Evolutionary conservation across 2,113 vertebrate species (phyloP).

Genomic region (Euleptes europaea): DNA sequence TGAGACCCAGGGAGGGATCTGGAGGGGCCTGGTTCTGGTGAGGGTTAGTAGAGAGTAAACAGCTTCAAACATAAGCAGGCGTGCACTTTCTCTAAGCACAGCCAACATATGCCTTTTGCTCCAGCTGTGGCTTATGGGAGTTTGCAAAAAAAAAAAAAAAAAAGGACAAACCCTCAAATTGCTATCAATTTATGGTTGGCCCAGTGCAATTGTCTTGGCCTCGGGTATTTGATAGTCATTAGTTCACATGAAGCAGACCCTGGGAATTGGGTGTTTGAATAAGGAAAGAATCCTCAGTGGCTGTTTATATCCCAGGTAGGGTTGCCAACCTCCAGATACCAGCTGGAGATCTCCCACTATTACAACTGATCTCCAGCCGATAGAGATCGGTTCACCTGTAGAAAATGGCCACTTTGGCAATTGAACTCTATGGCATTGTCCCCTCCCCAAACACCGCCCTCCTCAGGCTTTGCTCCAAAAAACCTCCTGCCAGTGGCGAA

Average conservation of each 20-base stretch:
- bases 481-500: no score
- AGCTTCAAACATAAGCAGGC: not conserved
- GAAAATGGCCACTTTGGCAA: no score
- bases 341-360: no score
- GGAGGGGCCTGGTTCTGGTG: not conserved
- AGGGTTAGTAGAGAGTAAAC: conserved; percentile 4
- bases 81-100: not conserved
- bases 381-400: no score
- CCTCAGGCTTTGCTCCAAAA: no score
- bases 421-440: no score
- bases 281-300: not conserved
- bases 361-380: no score
- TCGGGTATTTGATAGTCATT: not conserved
- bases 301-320: no score
- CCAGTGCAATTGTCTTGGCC: not conserved
- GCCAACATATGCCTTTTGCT: not conserved
- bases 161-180: no score
- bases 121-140: not conserved
- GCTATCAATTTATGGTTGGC: not conserved
- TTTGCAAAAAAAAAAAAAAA: not conserved
- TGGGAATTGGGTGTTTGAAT: not conserved
- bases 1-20: conserved; percentile 64
- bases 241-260: not conserved
- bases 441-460: no score
- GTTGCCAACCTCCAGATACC: no score